Conservation (phyloP, 2,888 invertebrate species). For the Brachynemurus nebulosus region DNA sequence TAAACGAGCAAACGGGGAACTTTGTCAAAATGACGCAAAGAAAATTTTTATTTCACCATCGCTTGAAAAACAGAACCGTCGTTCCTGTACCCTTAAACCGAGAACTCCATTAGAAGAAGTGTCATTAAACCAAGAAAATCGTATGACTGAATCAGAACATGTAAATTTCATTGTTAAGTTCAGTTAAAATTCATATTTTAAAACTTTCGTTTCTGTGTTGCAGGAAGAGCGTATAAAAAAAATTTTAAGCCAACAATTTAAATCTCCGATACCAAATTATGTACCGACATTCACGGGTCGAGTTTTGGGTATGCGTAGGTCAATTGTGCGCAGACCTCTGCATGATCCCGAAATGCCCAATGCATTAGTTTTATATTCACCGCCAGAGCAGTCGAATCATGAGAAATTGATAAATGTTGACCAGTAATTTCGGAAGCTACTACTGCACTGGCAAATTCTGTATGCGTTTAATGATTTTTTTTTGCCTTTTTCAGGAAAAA, state of each 20-base stretch:
- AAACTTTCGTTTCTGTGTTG: too few relatives aligned
- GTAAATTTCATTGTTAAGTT: conserved; percentile 29
- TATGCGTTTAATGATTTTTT: too few relatives aligned
- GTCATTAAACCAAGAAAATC: conserved; percentile 20
- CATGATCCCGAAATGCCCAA: conserved; percentile 89
- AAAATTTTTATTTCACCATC: conserved; percentile 22
- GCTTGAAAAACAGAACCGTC: conserved; percentile 30
- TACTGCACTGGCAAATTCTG: too few relatives aligned
- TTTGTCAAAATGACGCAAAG: conserved; percentile 14
- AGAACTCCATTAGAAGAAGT: too few relatives aligned
- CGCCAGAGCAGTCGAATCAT: conserved; percentile 73
- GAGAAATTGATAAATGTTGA: conserved; percentile 76
- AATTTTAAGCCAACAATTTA: conserved; percentile 74
- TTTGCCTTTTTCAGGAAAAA: conserved; percentile 37
- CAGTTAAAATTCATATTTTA: not conserved
- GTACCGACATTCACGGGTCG: conserved; percentile 53
- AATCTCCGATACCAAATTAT: conserved; percentile 87
- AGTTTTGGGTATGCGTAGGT: conserved; percentile 62
- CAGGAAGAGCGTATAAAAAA: conserved; percentile 71
- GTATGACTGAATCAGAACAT: conserved; percentile 38
- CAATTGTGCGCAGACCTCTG: conserved; percentile 52
- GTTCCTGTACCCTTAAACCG: conserved; percentile 22
- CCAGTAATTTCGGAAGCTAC: conserved; percentile 40
- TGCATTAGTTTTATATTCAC: conserved; percentile 76
- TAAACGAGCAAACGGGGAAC: conserved; percentile 35